These are phyloP conservation scores for Julus scandinavius DNA, from an alignment of 2,888 invertebrate species.

Conservation along the genomic window DNA sequence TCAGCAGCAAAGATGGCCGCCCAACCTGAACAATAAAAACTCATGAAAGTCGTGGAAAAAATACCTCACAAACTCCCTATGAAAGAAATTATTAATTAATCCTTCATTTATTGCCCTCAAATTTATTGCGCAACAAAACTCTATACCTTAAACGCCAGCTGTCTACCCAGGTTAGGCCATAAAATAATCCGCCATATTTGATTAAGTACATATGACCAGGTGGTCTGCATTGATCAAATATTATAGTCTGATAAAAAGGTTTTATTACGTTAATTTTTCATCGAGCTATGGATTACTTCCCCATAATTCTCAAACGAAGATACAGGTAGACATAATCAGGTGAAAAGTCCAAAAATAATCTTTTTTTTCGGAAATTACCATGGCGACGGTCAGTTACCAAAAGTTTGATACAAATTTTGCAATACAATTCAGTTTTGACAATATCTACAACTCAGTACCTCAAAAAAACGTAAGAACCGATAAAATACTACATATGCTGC, in stretches of 20 bases:
- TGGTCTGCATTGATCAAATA: constrained; percentile 35
- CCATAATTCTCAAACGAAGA: neutral
- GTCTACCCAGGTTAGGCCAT: neutral
- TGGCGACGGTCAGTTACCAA: no score
- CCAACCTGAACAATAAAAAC: neutral
- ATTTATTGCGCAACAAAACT: neutral
- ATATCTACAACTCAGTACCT: no score
- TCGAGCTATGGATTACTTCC: neutral
- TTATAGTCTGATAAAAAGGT: neutral
- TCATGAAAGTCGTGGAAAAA: neutral
- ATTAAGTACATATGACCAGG: constrained; percentile 28
- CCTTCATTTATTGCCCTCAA: constrained; percentile 7
- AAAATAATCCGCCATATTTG: constrained; percentile 5
- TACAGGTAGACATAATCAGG: no score
- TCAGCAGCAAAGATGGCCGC: neutral
- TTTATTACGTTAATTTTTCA: constrained; percentile 39
- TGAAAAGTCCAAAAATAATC: no score
- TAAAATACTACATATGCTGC: no score
- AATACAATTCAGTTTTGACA: no score
- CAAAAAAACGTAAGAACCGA: no score
- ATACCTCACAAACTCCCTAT: neutral
- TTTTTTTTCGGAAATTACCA: no score
- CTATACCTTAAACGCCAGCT: constrained; percentile 34
- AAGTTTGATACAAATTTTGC: no score
- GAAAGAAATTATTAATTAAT: constrained; percentile 26